Percentiles rank a stretch among this genome's conserved stretches.
Conservation (phyloP, 2,888 invertebrate species). For the Lasioglossum oenotherae region DNA sequence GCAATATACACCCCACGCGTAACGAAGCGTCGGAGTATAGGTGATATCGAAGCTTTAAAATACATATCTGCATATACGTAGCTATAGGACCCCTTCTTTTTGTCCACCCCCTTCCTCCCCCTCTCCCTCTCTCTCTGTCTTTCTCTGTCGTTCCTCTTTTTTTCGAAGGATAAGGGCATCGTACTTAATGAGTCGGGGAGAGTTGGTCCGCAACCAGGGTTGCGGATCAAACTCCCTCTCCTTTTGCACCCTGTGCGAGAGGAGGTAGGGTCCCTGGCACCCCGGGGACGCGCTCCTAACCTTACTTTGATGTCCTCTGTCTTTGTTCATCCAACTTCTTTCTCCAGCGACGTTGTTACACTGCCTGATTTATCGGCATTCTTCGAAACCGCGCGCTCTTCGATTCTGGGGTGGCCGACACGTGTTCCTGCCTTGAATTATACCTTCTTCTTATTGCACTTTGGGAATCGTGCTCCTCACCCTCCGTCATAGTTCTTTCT, state of each 20-base stretch:
- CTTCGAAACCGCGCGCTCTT: constrained; percentile 82
- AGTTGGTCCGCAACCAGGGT: constrained; percentile 71
- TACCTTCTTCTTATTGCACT: constrained; percentile 10
- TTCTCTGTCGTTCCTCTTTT: constrained; percentile 45
- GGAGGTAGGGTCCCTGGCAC: constrained; percentile 72
- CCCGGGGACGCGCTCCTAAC: constrained; percentile 79
- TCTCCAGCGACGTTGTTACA: constrained; percentile 67
- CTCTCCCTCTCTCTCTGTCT: constrained; percentile 22
- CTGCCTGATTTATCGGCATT: constrained; percentile 86
- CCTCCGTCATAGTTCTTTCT: background rate
- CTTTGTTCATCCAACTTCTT: constrained; percentile 52
- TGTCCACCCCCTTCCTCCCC: constrained; percentile 27
- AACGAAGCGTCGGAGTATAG: constrained; percentile 78
- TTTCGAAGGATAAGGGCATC: constrained; percentile 77
- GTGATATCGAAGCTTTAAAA: constrained; percentile 82
- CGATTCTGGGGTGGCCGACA: constrained; percentile 38
- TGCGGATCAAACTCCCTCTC: constrained; percentile 61
- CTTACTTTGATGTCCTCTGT: constrained; percentile 63
- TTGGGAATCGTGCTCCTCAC: background rate
- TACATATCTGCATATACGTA: constrained; percentile 80
- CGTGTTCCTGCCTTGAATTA: constrained; percentile 37
- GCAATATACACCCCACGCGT: constrained; percentile 77
- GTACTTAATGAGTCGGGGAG: constrained; percentile 82
- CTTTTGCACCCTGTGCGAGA: constrained; percentile 52
- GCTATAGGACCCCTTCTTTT: constrained; percentile 54